A percentile compares a stretch with the other conserved stretches of the same genome.
These are phyloP conservation scores for Cotesia vestalis DNA, from an alignment of 1,140 invertebrate species.

Conservation along the genomic window DNA sequence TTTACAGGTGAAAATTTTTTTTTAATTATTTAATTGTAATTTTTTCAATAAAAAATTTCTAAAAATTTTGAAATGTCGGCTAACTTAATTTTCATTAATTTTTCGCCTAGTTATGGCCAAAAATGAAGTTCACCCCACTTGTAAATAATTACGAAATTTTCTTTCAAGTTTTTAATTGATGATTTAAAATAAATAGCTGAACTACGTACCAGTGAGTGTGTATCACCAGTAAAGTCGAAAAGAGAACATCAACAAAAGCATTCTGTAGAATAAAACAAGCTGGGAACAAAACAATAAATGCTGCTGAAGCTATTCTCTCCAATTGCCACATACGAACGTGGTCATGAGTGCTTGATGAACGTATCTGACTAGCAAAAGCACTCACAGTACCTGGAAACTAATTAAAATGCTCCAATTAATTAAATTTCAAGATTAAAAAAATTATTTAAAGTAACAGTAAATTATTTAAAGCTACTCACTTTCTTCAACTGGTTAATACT, in stretches of 20 bases:
- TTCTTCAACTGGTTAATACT: conserved; percentile 3
- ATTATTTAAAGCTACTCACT: not conserved
- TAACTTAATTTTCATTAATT: too few relatives aligned
- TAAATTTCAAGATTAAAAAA: too few relatives aligned
- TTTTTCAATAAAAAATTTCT: too few relatives aligned
- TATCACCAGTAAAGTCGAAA: conserved; percentile 72
- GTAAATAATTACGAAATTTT: too few relatives aligned
- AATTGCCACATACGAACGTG: conserved; percentile 75
- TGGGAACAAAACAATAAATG: conserved; percentile 73
- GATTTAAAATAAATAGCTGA: conserved; percentile 8
- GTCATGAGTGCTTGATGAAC: conserved; percentile 55
- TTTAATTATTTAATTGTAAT: too few relatives aligned
- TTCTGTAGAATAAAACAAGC: conserved; percentile 71
- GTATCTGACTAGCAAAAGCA: conserved; percentile 40
- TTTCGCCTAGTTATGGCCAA: too few relatives aligned
- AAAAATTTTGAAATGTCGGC: too few relatives aligned
- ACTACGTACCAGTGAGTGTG: conserved; percentile 77
- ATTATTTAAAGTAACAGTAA: too few relatives aligned
- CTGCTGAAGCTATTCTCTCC: conserved; percentile 71
- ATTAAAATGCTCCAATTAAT: not conserved
- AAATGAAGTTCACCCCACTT: too few relatives aligned
- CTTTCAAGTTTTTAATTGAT: too few relatives aligned
- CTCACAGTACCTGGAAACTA: conserved; percentile 32
- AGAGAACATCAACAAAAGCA: conserved; percentile 71
- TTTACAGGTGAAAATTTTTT: too few relatives aligned